These are phyloP conservation scores for Clamator glandarius DNA, from an alignment of 2,797 vertebrate genomes.

Conservation along the genomic window DNA sequence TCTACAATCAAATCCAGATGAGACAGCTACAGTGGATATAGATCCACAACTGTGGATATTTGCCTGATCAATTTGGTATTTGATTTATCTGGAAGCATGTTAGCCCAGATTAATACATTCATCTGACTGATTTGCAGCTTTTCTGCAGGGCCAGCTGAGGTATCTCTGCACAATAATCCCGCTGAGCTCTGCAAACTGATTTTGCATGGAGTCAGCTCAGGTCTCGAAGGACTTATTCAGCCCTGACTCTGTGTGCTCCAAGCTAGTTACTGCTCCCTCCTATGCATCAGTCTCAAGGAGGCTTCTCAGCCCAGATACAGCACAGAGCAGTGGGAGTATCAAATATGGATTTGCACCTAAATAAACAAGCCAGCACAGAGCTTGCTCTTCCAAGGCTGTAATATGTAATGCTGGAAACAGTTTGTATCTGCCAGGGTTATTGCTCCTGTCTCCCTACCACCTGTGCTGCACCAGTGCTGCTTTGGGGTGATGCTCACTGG, in stretches of 20 bases:
- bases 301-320: not conserved
- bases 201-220: not conserved
- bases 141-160: not conserved
- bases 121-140: not conserved
- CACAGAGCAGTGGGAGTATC: accelerated
- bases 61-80: not conserved
- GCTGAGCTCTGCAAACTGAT: not conserved
- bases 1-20: not conserved
- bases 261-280: not conserved
- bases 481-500: accelerated
- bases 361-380: not conserved
- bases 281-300: accelerated
- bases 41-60: not conserved
- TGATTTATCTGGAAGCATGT: not conserved
- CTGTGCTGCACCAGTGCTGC: accelerated
- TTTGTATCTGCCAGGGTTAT: not conserved
- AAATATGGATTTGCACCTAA: not conserved
- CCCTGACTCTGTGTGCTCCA: not conserved
- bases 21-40: not conserved
- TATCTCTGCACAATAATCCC: not conserved
- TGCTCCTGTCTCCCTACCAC: not conserved
- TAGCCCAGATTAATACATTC: not conserved
- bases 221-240: not conserved
- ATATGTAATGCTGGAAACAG: not conserved
- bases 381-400: accelerated